Base-by-base conservation (phyloP, 2,888 invertebrate species). In the Spialia ferax region DNA sequence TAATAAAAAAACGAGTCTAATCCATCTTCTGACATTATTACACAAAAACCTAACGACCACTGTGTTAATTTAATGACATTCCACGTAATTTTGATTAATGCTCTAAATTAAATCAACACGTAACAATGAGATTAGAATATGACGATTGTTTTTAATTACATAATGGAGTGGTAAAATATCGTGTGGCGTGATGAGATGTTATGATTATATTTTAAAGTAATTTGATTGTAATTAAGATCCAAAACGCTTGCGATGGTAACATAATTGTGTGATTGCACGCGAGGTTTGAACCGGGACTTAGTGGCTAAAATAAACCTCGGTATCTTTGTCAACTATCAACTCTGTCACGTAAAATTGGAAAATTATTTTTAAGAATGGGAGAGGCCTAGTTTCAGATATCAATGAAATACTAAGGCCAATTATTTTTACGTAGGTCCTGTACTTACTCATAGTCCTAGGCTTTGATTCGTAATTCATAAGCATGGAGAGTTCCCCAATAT, bases 141-240 rank as follows among this genome's bases (percentile, higher is more conserved):
- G 45, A 65, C 32, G 65, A 65, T 65, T 65, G 65, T 65, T 65
- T 65, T 42, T 60, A 65, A 65, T 65, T 65, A 57, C 57, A 54
- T 59, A 65, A 65, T 60, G 65, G 59, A 52, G 52, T 60, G 48
- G 57, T 26, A 59, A 65, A 65, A 20, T 52, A 64, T 35, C 3
- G 29, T 23, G 57, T 57, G 38, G 50, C 65, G 59, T 65, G 64
- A 22, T 35, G 59, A 65, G 52, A 50, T 65, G 50, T 65, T 38
- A 60, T 59, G 65, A 59, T 8, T 60, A 52, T 66, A 52, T 60
- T 60, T 66, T 54, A 60, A 59, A 29, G 65, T 66, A 60, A 65
- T 65, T 65, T 65, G 50, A 65, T 52, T 65, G 65, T 57, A 52
- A 66, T 66, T 66, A 66, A 66, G 32, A 56, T 52, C 13, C 38